Evolutionary conservation across 1,140 invertebrate genomes (phyloP), one percentile per base, ranked within the genome.

Genomic region (Polyergus mexicanus): DNA sequence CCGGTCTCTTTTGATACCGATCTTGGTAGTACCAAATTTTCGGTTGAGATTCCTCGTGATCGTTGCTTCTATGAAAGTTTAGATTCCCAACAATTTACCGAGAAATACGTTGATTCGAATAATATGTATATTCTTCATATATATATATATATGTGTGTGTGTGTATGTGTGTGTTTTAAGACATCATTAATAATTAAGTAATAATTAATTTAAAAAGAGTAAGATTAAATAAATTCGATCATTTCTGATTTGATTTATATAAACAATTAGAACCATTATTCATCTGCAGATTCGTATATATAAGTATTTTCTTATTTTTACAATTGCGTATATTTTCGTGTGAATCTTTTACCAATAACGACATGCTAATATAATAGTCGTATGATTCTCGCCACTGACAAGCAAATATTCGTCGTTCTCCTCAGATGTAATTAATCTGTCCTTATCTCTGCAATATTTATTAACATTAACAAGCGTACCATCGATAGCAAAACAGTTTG

Each of bases 1-100:
- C 90, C 0, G 86, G 22, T 0, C 47, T 66, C 68, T 83, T 89
- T 81, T 91, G 90, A 41, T 94, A 90, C 0, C 89, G 87, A 91
- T 96, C 93, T 88, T 96, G 93, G 90, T 93, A 94, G 80, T 93
- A 96, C 96, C 96, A 96, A 56, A 95, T 93, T 93, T 95, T 96
- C 22, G 94, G 89, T 74, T 94, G 87, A 10, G 89, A 84, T 65
- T 94, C 92, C 76, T 95, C 95, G 22, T 86, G 88, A 1, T 76
- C 86, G 19, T 94, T 93, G 69, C 94, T 94, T 84, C 38, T 74
- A 54, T 7, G 11, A 71, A 44, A 71, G 38, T 54, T 56, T 19
- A n/a, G 13, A 54, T 41, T 28, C 6, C 6, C 19, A 44, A 71
- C 10, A 81, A 25, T 71, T 54, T 25, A 54, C 7, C 4, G 11